Conservation (phyloP, 2,888 invertebrate species). For the Lissocephala sabroskyi region DNA sequence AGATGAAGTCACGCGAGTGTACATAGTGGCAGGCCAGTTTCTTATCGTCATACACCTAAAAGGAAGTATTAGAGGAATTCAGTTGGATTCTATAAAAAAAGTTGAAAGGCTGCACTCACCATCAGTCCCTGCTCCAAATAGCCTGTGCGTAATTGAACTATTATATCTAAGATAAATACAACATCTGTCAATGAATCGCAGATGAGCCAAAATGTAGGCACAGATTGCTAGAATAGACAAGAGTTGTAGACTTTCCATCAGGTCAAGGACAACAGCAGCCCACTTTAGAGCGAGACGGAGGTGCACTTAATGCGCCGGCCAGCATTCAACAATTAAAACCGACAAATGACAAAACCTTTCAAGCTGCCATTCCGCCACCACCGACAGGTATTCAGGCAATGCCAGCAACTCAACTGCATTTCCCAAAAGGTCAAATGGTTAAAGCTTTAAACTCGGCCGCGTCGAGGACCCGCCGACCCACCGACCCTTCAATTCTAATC, state of each 20-base stretch:
- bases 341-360: no score
- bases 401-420: no score
- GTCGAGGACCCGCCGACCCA: no score
- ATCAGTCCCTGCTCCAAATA: constrained; percentile 96
- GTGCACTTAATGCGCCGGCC: no score
- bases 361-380: no score
- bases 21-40: constrained; percentile 93
- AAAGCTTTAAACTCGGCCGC: no score
- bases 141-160: constrained; percentile 93
- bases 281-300: no score
- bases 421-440: no score
- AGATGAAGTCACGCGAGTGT: constrained; percentile 85
- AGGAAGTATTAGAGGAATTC: not conserved
- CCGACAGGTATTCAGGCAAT: no score
- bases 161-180: constrained; percentile 89
- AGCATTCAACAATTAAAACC: no score
- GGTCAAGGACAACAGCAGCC: constrained; percentile 53
- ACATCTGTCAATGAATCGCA: constrained; percentile 90
- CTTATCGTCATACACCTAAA: constrained; percentile 87
- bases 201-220: constrained; percentile 83
- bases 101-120: constrained; percentile 72
- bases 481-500: no score
- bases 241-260: constrained; percentile 11
- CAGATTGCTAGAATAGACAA: constrained; percentile 75
- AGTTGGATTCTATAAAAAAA: not conserved